Conservation (phyloP, 1,140 invertebrate genomes). For the Lamellibrachia luymesi region DNA sequence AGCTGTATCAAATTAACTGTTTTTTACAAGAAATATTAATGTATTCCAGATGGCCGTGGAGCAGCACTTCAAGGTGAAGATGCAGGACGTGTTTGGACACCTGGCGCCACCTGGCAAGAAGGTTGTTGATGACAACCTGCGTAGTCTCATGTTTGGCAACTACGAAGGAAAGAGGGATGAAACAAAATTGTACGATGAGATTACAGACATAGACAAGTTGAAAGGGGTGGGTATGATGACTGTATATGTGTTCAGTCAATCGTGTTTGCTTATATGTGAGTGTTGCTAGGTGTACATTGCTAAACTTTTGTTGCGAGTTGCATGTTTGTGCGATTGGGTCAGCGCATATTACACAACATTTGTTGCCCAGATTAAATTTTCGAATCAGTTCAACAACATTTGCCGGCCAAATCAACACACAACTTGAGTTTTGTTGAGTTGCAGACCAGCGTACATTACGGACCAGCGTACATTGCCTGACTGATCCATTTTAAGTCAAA, state of each 20-base stretch:
- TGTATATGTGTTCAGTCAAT: background rate
- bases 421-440: no score
- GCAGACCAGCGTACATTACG: no score
- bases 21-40: background rate
- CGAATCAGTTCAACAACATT: no score
- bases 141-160: conserved; percentile 85
- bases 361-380: no score
- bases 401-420: no score
- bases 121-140: conserved; percentile 68
- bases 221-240: conserved; percentile 68
- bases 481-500: no score
- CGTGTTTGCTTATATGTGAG: no score
- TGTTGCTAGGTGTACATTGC: no score
- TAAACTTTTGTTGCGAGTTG: no score
- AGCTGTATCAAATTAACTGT: background rate
- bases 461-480: no score
- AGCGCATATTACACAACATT: no score
- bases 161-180: conserved; percentile 79
- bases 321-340: no score
- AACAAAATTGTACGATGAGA: conserved; percentile 83
- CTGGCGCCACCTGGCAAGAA: conserved; percentile 40
- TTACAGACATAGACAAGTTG: conserved; percentile 63
- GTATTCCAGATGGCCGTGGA: conserved; percentile 44
- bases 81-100: conserved; percentile 48
- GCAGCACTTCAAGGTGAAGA: conserved; percentile 53